A percentile compares a stretch with the other conserved stretches of the same genome.
Evolutionary conservation across 1,140 invertebrate genomes (phyloP).

Genomic region (Teleopsis dalmanni): DNA sequence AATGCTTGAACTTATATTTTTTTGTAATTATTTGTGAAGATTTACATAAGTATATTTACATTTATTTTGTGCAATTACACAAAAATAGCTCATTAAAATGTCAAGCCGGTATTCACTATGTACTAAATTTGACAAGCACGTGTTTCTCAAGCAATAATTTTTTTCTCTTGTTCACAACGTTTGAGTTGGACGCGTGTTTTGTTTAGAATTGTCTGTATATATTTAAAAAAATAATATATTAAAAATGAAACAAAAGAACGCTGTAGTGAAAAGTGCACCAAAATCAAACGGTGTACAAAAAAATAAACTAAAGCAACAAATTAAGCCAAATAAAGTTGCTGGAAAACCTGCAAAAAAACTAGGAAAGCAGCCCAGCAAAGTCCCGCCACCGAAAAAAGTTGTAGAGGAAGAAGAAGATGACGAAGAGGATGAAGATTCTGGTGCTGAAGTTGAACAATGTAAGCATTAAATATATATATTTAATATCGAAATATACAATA

Average conservation of each 20-base stretch:
- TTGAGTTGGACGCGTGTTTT: neutral
- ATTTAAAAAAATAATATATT: neutral
- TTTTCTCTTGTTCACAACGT: neutral
- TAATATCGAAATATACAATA: too few relatives aligned
- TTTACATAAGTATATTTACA: too few relatives aligned
- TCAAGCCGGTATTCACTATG: too few relatives aligned
- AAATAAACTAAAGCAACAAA: neutral
- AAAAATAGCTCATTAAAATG: too few relatives aligned
- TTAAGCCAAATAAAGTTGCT: neutral
- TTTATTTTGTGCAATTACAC: too few relatives aligned
- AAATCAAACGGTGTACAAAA: slow-evolving; percentile 1
- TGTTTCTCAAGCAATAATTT: neutral
- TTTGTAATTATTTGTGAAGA: too few relatives aligned
- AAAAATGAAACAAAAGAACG: slow-evolving; percentile 2
- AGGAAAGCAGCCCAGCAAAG: slow-evolving; percentile 1
- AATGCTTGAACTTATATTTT: too few relatives aligned
- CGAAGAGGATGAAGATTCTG: slow-evolving; percentile 6
- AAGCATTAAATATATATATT: too few relatives aligned
- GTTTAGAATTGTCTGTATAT: neutral
- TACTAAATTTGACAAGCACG: slow-evolving; percentile 1
- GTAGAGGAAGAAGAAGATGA: slow-evolving; percentile 7
- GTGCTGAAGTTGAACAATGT: neutral
- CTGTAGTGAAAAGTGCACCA: neutral
- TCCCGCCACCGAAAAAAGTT: neutral
- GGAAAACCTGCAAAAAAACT: slow-evolving; percentile 1